Evolutionary conservation across 2,888 invertebrate genomes (phyloP), one percentile per base, ranked within the genome.

Genomic region (Mesodorylaimus sp.): DNA sequence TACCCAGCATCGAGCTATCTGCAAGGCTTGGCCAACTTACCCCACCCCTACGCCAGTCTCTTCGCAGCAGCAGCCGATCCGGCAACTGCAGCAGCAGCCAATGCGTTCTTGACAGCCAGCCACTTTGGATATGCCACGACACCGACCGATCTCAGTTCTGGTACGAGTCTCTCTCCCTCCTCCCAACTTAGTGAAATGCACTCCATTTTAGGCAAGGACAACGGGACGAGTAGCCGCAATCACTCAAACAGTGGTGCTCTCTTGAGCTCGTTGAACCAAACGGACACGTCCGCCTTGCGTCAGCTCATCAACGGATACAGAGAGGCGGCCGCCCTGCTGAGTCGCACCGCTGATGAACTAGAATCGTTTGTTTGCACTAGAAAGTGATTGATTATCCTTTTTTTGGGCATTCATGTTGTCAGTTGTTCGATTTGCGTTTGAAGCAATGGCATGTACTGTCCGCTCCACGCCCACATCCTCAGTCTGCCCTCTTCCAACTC

Each of bases 361-460:
- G 44, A 44, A 25, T 24, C 23, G 55, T 63, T 66, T 32, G 10
- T 32, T 32, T 32, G 32, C 32, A 32, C 32, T 32, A 7, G 32
- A 16, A 32, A 32, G 16, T 32, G 16, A 32, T 32, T 10, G 10
- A 32, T 32, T 32, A 10, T 32, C 16, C 16, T 32, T n/a, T n/a
- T n/a, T n/a, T n/a, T n/a, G n/a, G n/a, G n/a, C n/a, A n/a, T n/a
- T n/a, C n/a, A n/a, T n/a, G n/a, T n/a, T n/a, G n/a, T n/a, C n/a
- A n/a, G n/a, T n/a, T n/a, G n/a, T n/a, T n/a, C n/a, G n/a, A n/a
- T n/a, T n/a, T n/a, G n/a, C n/a, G n/a, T n/a, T n/a, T n/a, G n/a
- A n/a, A n/a, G n/a, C n/a, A n/a, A n/a, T n/a, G n/a, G n/a, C n/a
- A n/a, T n/a, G n/a, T n/a, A n/a, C n/a, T n/a, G n/a, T n/a, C n/a